Evolutionary conservation across 2,113 vertebrate genomes (phyloP).

Genomic region (Falcunculus frontatus): DNA sequence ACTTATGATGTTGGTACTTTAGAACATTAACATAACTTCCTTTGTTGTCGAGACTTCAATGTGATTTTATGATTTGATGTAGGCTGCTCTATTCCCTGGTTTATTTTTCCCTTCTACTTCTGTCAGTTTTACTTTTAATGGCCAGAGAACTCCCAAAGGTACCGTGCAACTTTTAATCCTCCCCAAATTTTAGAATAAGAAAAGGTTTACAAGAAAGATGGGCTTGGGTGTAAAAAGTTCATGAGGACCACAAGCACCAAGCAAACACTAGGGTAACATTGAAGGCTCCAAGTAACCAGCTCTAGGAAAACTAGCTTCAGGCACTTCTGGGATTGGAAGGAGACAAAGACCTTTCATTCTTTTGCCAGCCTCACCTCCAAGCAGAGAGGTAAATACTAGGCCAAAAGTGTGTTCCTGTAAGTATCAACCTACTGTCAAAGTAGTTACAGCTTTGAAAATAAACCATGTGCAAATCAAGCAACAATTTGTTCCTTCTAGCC

Average conservation of each 20-base stretch:
- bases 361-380: neutral
- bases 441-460: neutral
- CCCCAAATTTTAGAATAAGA: neutral
- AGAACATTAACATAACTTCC: neutral
- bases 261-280: neutral
- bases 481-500: neutral
- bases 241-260: neutral
- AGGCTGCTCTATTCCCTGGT: neutral
- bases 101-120: neutral
- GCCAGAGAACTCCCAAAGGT: neutral
- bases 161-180: neutral
- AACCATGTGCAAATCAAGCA: neutral
- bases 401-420: neutral
- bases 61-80: neutral
- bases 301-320: neutral
- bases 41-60: neutral
- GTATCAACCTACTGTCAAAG: neutral
- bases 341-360: neutral
- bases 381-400: neutral
- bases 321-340: neutral
- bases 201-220: neutral
- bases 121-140: neutral
- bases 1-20: neutral
- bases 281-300: neutral
- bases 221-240: neutral